phyloP scores from a whole-genome alignment of 1,140 invertebrate species.

The Heliconius hermathena region DNA sequence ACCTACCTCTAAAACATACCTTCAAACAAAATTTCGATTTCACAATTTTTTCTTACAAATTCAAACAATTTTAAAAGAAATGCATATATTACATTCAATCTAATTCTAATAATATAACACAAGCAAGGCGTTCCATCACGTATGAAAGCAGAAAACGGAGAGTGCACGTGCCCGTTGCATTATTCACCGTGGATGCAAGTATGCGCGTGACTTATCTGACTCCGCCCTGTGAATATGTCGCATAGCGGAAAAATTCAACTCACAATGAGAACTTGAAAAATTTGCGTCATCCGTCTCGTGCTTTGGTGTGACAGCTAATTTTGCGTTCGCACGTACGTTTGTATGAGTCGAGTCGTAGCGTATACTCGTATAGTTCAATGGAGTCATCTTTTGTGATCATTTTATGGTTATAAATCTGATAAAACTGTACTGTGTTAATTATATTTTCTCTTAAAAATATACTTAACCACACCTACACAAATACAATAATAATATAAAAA shows the following conservation, averaged over 20 bases:
- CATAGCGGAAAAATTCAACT: conserved; percentile 29
- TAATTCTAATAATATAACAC: conserved; percentile 44
- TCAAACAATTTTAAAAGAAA: too few relatives aligned
- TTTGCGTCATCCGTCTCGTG: conserved; percentile 17
- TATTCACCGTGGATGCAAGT: conserved; percentile 69
- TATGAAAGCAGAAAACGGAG: conserved; percentile 42
- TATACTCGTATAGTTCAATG: background rate
- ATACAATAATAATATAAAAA: too few relatives aligned
- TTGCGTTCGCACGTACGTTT: background rate
- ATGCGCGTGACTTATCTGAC: conserved; percentile 67
- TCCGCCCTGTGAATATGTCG: conserved; percentile 26
- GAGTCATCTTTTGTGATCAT: background rate
- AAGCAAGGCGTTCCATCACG: conserved; percentile 64
- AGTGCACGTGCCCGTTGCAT: conserved; percentile 66
- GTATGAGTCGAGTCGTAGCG: background rate
- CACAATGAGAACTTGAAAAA: conserved; percentile 33
- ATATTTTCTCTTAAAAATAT: too few relatives aligned
- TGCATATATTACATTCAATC: background rate
- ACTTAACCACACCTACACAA: too few relatives aligned
- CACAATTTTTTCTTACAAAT: too few relatives aligned
- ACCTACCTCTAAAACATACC: too few relatives aligned
- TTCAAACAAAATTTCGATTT: too few relatives aligned
- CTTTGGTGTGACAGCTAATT: conserved; percentile 19
- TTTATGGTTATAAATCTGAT: background rate
- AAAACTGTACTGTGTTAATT: too few relatives aligned